These are phyloP conservation scores for Aporrectodea caliginosa DNA, from an alignment of 1,140 invertebrate genomes.

Conservation along the genomic window DNA sequence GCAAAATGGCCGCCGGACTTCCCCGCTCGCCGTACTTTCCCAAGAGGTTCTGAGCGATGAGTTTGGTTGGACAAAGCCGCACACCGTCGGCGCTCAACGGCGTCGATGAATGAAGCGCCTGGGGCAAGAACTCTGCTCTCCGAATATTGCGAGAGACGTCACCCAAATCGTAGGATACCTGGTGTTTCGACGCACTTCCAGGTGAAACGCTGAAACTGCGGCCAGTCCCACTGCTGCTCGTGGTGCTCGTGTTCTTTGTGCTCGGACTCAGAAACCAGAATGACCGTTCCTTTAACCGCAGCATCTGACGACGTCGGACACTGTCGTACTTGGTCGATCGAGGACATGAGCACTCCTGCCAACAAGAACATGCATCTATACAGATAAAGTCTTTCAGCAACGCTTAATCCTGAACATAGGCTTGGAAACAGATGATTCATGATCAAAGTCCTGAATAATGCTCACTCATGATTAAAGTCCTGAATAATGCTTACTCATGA, in stretches of 20 bases:
- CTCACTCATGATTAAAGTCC: too few relatives aligned
- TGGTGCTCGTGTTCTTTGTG: neutral
- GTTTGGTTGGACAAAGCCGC: neutral
- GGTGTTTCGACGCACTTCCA: neutral
- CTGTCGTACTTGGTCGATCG: slow-evolving; percentile 30
- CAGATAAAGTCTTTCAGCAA: too few relatives aligned
- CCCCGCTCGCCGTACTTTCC: neutral
- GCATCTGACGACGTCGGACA: slow-evolving; percentile 29
- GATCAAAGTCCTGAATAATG: too few relatives aligned
- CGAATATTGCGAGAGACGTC: neutral
- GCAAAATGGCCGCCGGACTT: too few relatives aligned
- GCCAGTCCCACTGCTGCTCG: neutral
- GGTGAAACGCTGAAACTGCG: neutral
- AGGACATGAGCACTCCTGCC: neutral
- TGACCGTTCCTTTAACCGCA: slow-evolving; percentile 29
- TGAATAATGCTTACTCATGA: too few relatives aligned
- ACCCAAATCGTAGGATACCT: neutral
- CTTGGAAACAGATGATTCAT: too few relatives aligned
- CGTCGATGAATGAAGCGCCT: neutral
- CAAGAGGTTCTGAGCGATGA: neutral
- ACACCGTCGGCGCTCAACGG: too few relatives aligned
- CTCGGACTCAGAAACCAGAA: slow-evolving; percentile 32
- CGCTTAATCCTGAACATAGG: too few relatives aligned
- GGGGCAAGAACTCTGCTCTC: neutral
- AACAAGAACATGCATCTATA: neutral